Base-by-base conservation (phyloP, 2,797 vertebrate genomes). In the Eupleurogrammus muticus region DNA sequence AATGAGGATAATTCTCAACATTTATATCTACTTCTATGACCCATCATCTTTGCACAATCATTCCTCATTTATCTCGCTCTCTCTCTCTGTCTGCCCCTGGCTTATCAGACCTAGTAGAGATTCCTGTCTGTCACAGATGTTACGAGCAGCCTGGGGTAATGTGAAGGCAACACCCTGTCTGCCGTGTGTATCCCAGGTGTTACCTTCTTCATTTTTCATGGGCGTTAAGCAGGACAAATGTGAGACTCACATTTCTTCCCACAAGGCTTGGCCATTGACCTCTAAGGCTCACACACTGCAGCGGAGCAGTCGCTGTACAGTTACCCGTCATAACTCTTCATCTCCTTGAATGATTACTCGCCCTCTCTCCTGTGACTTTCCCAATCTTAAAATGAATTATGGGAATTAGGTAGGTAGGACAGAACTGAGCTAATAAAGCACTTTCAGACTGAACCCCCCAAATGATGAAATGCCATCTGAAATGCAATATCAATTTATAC, bases 131-230 rank as follows among this genome's bases (percentile, higher is more conserved):
- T 53, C 63, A 57, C 54, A 74, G 50, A 76, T 75, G 65, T 68
- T 66, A 66, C 69, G 56, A 65, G 13, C 60, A 58, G 50, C 56
- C 42, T 10, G 51, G 28, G 75, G 65, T 69, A 64, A 55, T 36
- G 24, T 55, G 35, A 60, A 68, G n/a, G 42, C 71, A 58, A 13
- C 21, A 9, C 19, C 1, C 12, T 5, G 17, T 72, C 49, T 71
- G 50, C 66, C 28, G 70, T 70, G 70, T 74, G 71, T 6, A 66
- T 72, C 75, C 66, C n/a, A 1, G 55, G 50, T 74, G 87, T 83
- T 83, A 85, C 83, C 89, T 87, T 87, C 79, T 92, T 89, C 81
- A 90, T 92, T 89, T 92, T 89, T 91, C 75, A 89, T 87, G 84
- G 83, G 23, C 20, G 56, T 82, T 88, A 90, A 91, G 84, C 81